A percentile compares a stretch with the other conserved stretches of the same genome.
These are phyloP conservation scores for Propithecus coquereli DNA, from an alignment of 2,113 vertebrate species.

Conservation along the genomic window DNA sequence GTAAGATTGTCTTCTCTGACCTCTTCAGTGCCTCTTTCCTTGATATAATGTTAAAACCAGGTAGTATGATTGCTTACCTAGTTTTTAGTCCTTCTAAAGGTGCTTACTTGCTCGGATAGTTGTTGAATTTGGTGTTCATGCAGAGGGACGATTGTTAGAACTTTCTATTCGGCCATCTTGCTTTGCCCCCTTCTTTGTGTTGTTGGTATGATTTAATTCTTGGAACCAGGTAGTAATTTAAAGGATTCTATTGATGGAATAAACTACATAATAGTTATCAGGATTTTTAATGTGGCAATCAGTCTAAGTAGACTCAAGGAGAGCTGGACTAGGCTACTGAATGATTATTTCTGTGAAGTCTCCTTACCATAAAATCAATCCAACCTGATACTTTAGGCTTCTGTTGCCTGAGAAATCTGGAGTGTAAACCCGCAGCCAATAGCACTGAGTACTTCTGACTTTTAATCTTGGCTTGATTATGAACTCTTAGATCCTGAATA, in stretches of 20 bases:
- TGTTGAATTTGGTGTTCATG: too few relatives aligned
- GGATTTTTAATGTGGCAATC: not conserved
- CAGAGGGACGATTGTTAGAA: too few relatives aligned
- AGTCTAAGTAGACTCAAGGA: not conserved
- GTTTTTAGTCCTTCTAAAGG: too few relatives aligned
- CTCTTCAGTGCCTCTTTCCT: too few relatives aligned
- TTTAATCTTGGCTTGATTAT: not conserved
- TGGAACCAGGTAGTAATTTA: not conserved
- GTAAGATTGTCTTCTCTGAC: too few relatives aligned
- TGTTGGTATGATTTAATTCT: slow-evolving; percentile 8
- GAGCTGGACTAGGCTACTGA: not conserved
- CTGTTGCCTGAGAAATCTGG: not conserved
- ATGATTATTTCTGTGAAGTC: not conserved
- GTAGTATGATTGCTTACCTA: too few relatives aligned
- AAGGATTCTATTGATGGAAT: not conserved
- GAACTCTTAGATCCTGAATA: not conserved
- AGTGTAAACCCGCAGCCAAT: not conserved
- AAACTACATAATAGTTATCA: not conserved
- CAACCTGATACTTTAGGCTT: not conserved
- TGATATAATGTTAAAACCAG: too few relatives aligned
- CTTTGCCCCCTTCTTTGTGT: not conserved
- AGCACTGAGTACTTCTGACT: not conserved
- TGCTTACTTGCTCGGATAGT: too few relatives aligned
- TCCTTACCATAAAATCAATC: not conserved
- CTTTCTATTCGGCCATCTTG: too few relatives aligned